Evolutionary conservation across 2,888 invertebrate species (phyloP).

Genomic region (Trichogramma dendrolimi): DNA sequence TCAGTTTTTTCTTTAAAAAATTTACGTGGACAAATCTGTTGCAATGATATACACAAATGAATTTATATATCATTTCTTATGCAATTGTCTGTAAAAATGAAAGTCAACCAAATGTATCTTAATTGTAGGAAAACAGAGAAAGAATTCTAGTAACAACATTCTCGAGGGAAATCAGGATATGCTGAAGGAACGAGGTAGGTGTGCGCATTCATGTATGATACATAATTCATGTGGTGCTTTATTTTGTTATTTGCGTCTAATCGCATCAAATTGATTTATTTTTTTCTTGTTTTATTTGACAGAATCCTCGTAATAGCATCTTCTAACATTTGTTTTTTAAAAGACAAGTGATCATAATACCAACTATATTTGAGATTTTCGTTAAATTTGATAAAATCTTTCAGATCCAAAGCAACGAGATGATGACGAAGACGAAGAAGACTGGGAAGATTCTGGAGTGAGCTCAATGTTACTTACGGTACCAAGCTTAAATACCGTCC

Average conservation of each 20-base stretch:
- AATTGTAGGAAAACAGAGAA: constrained; percentile 46
- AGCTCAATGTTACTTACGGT: neutral
- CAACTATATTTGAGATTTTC: neutral
- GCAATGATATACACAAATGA: no score
- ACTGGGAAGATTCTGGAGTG: constrained; percentile 43
- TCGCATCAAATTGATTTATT: constrained; percentile 4
- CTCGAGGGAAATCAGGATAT: constrained; percentile 49
- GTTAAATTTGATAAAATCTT: constrained; percentile 21
- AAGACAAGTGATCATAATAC: neutral
- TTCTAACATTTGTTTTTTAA: neutral
- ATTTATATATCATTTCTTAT: no score
- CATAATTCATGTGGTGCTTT: constrained; percentile 6
- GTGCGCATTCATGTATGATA: constrained; percentile 2
- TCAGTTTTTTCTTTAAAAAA: neutral
- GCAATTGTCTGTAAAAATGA: neutral
- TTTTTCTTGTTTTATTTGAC: neutral
- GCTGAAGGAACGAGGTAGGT: constrained; percentile 47
- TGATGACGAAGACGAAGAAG: constrained; percentile 39
- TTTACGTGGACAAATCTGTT: neutral
- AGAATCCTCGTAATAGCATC: neutral
- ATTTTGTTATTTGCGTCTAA: constrained; percentile 9
- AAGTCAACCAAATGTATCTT: constrained; percentile 12
- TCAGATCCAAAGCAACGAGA: constrained; percentile 45
- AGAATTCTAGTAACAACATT: constrained; percentile 45
- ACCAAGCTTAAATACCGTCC: no score